Evolutionary conservation across 2,113 vertebrate genomes (phyloP).

Genomic region (Marmota monax): DNA sequence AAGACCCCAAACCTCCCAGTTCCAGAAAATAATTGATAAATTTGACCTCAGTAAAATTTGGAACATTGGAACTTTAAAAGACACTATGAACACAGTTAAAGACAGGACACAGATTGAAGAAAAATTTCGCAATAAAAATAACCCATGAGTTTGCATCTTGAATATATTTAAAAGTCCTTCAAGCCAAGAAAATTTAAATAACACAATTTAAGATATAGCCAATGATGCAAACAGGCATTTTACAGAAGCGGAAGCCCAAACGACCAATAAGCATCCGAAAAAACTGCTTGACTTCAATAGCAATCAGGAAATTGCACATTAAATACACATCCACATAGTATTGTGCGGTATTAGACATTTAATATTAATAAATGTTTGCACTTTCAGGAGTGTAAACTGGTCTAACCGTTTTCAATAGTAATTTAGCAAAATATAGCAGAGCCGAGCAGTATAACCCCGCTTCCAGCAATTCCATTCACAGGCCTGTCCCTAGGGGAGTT

Average conservation of each 20-base stretch:
- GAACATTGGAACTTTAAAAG: slow-evolving; percentile 15
- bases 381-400: background rate
- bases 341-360: slow-evolving; percentile 1
- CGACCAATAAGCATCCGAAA: slow-evolving; percentile 22
- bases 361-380: slow-evolving; percentile 35
- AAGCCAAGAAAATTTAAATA: slow-evolving; percentile 29
- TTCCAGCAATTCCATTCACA: background rate
- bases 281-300: slow-evolving; percentile 24
- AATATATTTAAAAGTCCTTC: slow-evolving; percentile 30
- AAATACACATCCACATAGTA: background rate
- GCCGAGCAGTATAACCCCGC: background rate
- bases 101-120: background rate
- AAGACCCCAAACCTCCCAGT: background rate
- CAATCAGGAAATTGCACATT: slow-evolving; percentile 28
- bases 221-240: slow-evolving; percentile 10
- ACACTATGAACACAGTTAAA: background rate
- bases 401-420: slow-evolving; percentile 26
- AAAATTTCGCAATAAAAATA: slow-evolving; percentile 42
- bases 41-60: slow-evolving; percentile 37
- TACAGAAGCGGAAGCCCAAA: background rate
- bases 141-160: background rate
- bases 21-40: background rate
- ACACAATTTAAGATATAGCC: background rate
- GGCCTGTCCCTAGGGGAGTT: background rate
- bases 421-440: slow-evolving; percentile 29